These are phyloP conservation scores for Zaprionus ornatus DNA, from an alignment of 1,140 invertebrate genomes.

Conservation along the genomic window DNA sequence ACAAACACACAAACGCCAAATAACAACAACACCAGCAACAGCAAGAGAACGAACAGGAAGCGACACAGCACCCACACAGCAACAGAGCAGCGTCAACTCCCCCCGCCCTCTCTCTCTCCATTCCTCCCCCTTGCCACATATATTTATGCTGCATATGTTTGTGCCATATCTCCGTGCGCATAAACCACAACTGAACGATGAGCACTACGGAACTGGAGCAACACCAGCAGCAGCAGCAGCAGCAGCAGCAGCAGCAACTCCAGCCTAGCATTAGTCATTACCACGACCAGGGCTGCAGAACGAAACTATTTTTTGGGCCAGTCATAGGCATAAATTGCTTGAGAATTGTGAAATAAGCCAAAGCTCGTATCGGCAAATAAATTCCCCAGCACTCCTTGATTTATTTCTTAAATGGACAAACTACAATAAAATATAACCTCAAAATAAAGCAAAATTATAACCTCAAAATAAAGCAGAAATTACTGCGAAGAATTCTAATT, in stretches of 20 bases:
- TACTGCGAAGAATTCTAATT: not conserved
- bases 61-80: constrained; percentile 34
- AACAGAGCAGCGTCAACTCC: constrained; percentile 22
- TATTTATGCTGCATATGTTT: constrained; percentile 79
- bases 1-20: constrained; percentile 39
- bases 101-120: not conserved
- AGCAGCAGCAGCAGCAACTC: constrained; percentile 18
- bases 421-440: not conserved
- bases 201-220: constrained; percentile 62
- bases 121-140: constrained; percentile 4
- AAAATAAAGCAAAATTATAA: not conserved
- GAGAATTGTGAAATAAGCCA: not conserved
- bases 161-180: constrained; percentile 72
- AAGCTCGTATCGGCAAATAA: not conserved
- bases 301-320: not conserved
- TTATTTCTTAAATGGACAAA: not conserved
- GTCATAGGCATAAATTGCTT: not conserved
- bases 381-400: not conserved
- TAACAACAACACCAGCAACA: constrained; percentile 48
- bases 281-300: constrained; percentile 26
- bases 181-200: constrained; percentile 76
- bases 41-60: constrained; percentile 52
- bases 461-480: too few species aligned
- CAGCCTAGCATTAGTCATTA: constrained; percentile 50
- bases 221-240: constrained; percentile 44